A percentile compares a stretch with the other conserved stretches of the same genome.
These are phyloP conservation scores for Aegithalos caudatus DNA, from an alignment of 2,113 vertebrate genomes.

Conservation along the genomic window DNA sequence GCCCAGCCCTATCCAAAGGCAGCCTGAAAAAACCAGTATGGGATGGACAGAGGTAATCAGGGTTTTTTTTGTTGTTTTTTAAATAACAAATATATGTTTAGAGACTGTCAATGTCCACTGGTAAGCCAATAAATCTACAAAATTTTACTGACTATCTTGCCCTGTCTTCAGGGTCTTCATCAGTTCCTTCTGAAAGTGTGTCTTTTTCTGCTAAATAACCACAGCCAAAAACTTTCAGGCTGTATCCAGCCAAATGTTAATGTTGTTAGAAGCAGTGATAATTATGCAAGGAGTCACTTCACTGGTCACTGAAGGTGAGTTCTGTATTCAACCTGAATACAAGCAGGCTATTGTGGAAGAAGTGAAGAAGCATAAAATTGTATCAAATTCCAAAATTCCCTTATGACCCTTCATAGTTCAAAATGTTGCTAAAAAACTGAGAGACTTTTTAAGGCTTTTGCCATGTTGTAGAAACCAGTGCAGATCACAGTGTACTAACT, in stretches of 20 bases:
- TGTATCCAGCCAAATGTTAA: not conserved
- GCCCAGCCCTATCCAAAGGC: not conserved
- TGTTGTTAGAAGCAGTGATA: not conserved
- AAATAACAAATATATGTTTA: not conserved
- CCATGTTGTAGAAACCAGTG: not conserved
- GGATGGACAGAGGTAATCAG: not conserved
- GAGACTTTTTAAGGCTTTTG: not conserved
- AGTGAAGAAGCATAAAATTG: not conserved
- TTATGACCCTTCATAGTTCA: not conserved
- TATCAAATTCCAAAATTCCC: not conserved
- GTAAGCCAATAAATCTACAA: not conserved
- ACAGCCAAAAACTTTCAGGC: not conserved
- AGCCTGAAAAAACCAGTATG: not conserved
- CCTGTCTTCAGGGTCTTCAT: not conserved
- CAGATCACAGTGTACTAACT: not conserved
- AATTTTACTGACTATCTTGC: not conserved
- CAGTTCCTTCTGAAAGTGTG: not conserved
- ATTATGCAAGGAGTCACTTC: not conserved
- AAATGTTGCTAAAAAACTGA: not conserved
- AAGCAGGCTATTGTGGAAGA: not conserved
- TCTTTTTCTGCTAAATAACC: not conserved
- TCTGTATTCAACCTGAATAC: constrained; percentile 10
- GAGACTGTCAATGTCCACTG: not conserved
- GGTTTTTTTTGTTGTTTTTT: not conserved
- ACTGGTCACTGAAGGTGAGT: not conserved